Conservation (phyloP, 2,113 vertebrate genomes). For the Hemibagrus wyckioides region DNA sequence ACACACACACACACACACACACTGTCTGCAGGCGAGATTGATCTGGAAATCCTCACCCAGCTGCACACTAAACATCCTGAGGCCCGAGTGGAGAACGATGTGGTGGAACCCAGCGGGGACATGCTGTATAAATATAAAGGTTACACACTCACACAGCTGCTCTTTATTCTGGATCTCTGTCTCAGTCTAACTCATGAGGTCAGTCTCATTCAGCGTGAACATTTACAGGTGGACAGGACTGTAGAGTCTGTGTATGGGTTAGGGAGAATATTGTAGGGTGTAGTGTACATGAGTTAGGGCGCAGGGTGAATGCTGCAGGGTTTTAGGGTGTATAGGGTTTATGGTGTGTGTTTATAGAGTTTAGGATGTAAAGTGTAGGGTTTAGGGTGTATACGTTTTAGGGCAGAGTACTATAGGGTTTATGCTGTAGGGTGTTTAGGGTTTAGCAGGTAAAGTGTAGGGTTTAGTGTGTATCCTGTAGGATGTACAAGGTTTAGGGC, state of each 20-base stretch:
- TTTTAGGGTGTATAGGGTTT: background rate
- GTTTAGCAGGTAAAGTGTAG: background rate
- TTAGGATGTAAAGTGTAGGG: background rate
- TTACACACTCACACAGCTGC: conserved; percentile 43
- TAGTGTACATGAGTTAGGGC: background rate
- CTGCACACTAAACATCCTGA: conserved; percentile 74
- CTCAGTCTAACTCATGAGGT: background rate
- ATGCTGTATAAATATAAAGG: conserved; percentile 81
- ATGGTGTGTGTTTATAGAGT: background rate
- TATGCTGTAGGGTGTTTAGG: background rate
- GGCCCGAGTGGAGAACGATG: conserved; percentile 75
- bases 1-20: background rate
- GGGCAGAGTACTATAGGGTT: background rate
- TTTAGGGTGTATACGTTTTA: background rate
- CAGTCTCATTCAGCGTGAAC: too few relatives aligned
- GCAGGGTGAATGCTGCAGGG: background rate
- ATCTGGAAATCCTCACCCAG: conserved; percentile 79
- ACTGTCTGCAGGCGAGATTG: conserved; percentile 73
- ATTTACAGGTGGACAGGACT: background rate
- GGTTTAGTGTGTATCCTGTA: background rate
- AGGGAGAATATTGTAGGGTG: background rate
- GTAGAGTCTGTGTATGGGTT: background rate
- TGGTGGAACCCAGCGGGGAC: conserved; percentile 80
- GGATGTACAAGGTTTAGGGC: background rate
- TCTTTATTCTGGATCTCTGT: background rate